Conservation (phyloP, 2,113 vertebrate species). For the Dasyprocta punctata region DNA sequence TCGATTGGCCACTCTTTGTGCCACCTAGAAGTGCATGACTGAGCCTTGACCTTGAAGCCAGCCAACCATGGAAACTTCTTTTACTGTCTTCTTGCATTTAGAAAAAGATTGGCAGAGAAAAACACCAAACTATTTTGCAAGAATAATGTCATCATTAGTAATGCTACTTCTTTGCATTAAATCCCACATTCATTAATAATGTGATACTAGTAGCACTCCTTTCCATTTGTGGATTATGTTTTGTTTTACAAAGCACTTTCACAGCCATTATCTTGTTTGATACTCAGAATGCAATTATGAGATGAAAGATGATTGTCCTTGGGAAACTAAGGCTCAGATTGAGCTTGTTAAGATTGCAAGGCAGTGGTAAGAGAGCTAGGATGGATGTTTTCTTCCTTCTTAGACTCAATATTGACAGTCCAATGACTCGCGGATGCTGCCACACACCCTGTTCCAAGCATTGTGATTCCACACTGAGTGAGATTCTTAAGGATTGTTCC, state of each 20-base stretch:
- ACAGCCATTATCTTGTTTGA: slow-evolving; percentile 19
- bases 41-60: slow-evolving; percentile 77
- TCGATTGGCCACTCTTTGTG: slow-evolving; percentile 67
- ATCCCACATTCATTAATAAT: slow-evolving; percentile 42
- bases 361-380: neutral
- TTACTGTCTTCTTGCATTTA: slow-evolving; percentile 48
- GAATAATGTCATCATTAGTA: neutral
- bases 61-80: slow-evolving; percentile 53
- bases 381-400: neutral
- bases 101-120: neutral
- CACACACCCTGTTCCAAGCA: too few species aligned
- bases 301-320: slow-evolving; percentile 18
- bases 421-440: fast-evolving
- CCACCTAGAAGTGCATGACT: slow-evolving; percentile 53
- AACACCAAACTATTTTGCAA: neutral
- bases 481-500: neutral
- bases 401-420: neutral
- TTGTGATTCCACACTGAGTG: fast-evolving
- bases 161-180: slow-evolving; percentile 40
- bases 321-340: slow-evolving; percentile 6
- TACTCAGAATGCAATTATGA: slow-evolving; percentile 8
- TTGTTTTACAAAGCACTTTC: slow-evolving; percentile 27
- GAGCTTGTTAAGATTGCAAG: neutral
- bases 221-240: slow-evolving; percentile 22
- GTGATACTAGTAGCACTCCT: neutral